Evolutionary conservation across 2,797 vertebrate genomes (phyloP).

Genomic region (Tragelaphus oryx): DNA sequence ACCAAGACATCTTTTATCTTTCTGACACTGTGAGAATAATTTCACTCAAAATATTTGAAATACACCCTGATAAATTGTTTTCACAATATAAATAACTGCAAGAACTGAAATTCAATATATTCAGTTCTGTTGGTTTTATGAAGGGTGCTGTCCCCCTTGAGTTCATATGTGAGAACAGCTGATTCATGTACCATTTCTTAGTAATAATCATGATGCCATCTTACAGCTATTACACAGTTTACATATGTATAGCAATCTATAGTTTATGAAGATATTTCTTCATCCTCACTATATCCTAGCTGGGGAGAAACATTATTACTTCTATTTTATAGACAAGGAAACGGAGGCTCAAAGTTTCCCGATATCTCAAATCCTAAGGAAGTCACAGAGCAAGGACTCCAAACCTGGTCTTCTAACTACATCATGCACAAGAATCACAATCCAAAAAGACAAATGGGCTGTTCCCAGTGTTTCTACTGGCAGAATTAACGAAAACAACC

Average conservation of each 20-base stretch:
- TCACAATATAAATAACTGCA: neutral
- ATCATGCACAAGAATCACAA: neutral
- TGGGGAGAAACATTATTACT: neutral
- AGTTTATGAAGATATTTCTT: neutral
- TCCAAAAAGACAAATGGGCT: neutral
- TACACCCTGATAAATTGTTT: neutral
- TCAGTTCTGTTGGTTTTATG: neutral
- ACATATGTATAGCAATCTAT: neutral
- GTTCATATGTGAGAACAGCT: neutral
- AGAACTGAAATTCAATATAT: neutral
- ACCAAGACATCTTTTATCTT: neutral
- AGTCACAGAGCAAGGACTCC: neutral
- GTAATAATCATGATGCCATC: neutral
- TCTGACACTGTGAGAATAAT: neutral
- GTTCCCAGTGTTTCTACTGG: neutral
- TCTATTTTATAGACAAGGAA: neutral
- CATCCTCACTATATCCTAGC: neutral
- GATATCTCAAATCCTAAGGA: neutral
- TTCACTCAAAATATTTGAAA: neutral
- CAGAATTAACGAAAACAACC: neutral
- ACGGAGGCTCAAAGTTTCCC: neutral
- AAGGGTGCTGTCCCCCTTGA: neutral
- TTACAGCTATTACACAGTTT: neutral
- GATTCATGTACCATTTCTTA: neutral
- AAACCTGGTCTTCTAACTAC: neutral